Evolutionary conservation across 2,113 vertebrate species (phyloP).

Genomic region (Callipepla squamata): DNA sequence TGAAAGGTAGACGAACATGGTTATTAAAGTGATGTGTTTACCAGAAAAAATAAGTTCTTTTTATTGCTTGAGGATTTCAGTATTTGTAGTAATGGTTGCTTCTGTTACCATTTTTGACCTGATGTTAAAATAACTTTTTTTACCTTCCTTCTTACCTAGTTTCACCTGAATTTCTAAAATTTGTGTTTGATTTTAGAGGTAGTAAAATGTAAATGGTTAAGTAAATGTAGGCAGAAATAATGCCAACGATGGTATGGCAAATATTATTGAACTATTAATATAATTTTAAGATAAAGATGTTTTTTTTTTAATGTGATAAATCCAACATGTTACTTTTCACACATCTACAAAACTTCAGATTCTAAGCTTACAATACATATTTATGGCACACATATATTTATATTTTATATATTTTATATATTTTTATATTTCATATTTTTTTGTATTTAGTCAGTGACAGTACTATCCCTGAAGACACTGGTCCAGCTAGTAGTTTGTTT

Average conservation of each 20-base stretch:
- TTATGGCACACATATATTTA: too few species aligned
- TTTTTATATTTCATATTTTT: too few species aligned
- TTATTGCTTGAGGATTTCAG: not conserved
- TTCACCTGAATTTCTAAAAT: not conserved
- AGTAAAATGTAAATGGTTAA: not conserved
- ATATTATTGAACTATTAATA: slow-evolving; percentile 6
- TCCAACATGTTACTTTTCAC: not conserved
- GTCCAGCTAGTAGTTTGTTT: not conserved
- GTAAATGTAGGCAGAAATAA: not conserved
- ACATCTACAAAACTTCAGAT: not conserved
- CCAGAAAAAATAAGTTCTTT: not conserved
- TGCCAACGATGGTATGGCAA: not conserved
- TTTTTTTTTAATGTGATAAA: not conserved
- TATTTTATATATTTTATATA: too few species aligned
- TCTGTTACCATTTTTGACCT: not conserved
- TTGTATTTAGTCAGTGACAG: not conserved
- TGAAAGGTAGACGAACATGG: not conserved
- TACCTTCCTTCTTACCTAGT: not conserved
- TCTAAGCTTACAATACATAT: too few species aligned
- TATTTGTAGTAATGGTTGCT: not conserved
- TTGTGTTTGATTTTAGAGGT: not conserved
- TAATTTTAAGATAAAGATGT: slow-evolving; percentile 13
- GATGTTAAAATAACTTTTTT: not conserved
- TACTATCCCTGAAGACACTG: not conserved
- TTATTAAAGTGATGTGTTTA: not conserved